phyloP scores from a whole-genome alignment of 2,888 invertebrate species.

The Phrixothrix hirtus region DNA sequence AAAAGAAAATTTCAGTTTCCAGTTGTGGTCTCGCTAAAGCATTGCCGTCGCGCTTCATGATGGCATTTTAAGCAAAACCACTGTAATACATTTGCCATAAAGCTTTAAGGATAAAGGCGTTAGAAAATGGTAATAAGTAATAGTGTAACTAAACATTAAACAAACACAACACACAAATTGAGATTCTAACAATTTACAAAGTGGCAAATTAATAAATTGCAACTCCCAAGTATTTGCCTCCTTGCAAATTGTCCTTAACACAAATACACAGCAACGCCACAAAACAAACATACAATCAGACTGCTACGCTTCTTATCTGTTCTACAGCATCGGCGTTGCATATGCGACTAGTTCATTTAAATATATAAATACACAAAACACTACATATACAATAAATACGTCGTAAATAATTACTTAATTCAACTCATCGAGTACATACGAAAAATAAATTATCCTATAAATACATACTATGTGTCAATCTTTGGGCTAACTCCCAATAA shows the following conservation, averaged over 20 bases:
- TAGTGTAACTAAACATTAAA: conserved; percentile 51
- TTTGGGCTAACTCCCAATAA: conserved; percentile 43
- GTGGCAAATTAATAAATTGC: conserved; percentile 5
- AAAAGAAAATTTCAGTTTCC: conserved; percentile 27
- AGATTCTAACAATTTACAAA: conserved; percentile 29
- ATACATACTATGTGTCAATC: conserved; percentile 41
- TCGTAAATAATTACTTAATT: conserved; percentile 38
- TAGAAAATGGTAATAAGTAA: conserved; percentile 43
- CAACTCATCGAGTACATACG: conserved; percentile 35
- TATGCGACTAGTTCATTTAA: conserved; percentile 35
- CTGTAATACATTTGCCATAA: conserved; percentile 45
- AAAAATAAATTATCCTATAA: conserved; percentile 42
- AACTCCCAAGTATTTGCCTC: conserved; percentile 5
- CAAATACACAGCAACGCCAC: conserved; percentile 44
- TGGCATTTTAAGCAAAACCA: conserved; percentile 54
- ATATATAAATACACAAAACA: conserved; percentile 52
- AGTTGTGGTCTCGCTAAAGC: conserved; percentile 52
- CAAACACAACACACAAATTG: conserved; percentile 50
- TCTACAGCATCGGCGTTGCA: conserved; percentile 42
- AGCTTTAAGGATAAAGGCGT: conserved; percentile 44
- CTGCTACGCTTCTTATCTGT: conserved; percentile 29
- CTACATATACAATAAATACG: conserved; percentile 50
- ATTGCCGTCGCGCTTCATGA: conserved; percentile 48
- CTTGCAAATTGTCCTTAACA: conserved; percentile 26
- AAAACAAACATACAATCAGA: conserved; percentile 39